These are phyloP conservation scores for Nemotelus nigrinus DNA, from an alignment of 2,888 invertebrate genomes.

Conservation along the genomic window DNA sequence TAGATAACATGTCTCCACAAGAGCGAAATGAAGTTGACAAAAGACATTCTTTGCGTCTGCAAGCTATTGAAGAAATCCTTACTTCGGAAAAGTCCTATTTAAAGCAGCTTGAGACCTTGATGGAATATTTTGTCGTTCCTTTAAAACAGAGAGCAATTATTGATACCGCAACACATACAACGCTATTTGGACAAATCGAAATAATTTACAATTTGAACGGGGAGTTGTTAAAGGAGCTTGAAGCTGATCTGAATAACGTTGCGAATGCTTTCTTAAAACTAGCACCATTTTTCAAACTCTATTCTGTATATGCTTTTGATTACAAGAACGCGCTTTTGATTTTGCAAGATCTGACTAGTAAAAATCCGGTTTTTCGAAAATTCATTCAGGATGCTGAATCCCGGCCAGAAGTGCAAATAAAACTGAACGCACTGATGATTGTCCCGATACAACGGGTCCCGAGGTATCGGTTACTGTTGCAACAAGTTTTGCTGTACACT, in stretches of 20 bases:
- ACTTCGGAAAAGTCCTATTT: slow-evolving; percentile 77
- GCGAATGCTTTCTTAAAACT: slow-evolving; percentile 75
- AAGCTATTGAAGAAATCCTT: slow-evolving; percentile 75
- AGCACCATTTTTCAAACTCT: slow-evolving; percentile 81
- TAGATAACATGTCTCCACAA: slow-evolving; percentile 62
- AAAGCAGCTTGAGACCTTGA: slow-evolving; percentile 72
- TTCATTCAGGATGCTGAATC: slow-evolving; percentile 73
- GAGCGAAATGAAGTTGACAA: slow-evolving; percentile 59
- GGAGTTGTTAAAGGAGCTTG: slow-evolving; percentile 70
- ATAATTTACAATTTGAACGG: slow-evolving; percentile 73
- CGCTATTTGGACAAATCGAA: slow-evolving; percentile 73
- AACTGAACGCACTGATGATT: slow-evolving; percentile 77
- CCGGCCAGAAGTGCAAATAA: slow-evolving; percentile 75
- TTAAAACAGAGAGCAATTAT: slow-evolving; percentile 67
- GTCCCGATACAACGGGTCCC: slow-evolving; percentile 83
- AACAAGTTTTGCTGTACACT: slow-evolving; percentile 74
- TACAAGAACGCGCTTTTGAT: slow-evolving; percentile 72
- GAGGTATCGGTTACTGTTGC: slow-evolving; percentile 76
- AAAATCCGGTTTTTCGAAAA: slow-evolving; percentile 67
- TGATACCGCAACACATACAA: slow-evolving; percentile 66
- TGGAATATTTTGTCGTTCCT: slow-evolving; percentile 73
- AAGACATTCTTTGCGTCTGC: slow-evolving; percentile 62
- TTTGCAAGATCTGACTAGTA: slow-evolving; percentile 68
- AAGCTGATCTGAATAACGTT: slow-evolving; percentile 69
- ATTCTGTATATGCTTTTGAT: slow-evolving; percentile 80